Evolutionary conservation across 2,113 vertebrate species (phyloP), one percentile per base, ranked within the genome.

Genomic region (Trichomycterus rosablanca): DNA sequence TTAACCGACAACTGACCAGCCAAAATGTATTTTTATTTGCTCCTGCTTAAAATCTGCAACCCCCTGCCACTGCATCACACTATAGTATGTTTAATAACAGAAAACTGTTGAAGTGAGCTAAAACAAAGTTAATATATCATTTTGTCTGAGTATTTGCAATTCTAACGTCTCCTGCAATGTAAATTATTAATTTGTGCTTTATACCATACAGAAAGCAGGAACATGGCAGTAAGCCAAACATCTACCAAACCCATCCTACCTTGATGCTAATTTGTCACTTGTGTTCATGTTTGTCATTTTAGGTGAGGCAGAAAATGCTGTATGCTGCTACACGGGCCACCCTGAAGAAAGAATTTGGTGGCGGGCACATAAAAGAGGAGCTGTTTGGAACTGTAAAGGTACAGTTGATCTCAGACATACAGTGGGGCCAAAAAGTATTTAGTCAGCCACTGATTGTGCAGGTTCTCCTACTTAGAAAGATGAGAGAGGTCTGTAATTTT

Each of bases 231-330:
- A 59, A 44, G 15, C 52, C 22, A 15, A 34, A 35, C 39, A n/a
- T n/a, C n/a, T 26, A 22, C 22, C 35, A 8, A 16, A 22, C 15
- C 32, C 22, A 19, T 2, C 1, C 18, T 23, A n/a, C 11, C 46
- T 14, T 11, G 12, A 26, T 49, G 5, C n/a, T 23, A 10, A 23
- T 39, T 9, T 23, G 7, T 30, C 3, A 30, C 26, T 3, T 4
- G 26, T 30, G 3, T 40, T n/a, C 15, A 5, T n/a, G 14, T n/a
- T 40, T 4, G 14, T 15, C 12, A 40, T 40, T n/a, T 32, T 18
- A 94, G 92, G 89, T 93, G 71, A 86, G 91, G 49, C 91, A 93
- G 34, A 94, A 94, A 77, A 93, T 93, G 92, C 68, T 94, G 23
- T 94, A 93, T 75, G 92, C 92, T 63, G 92, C 91, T 53, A 93